Percentiles rank a stretch among this genome's conserved stretches.
phyloP scores from a whole-genome alignment of 2,113 vertebrate species.

The Catharus minimus region DNA sequence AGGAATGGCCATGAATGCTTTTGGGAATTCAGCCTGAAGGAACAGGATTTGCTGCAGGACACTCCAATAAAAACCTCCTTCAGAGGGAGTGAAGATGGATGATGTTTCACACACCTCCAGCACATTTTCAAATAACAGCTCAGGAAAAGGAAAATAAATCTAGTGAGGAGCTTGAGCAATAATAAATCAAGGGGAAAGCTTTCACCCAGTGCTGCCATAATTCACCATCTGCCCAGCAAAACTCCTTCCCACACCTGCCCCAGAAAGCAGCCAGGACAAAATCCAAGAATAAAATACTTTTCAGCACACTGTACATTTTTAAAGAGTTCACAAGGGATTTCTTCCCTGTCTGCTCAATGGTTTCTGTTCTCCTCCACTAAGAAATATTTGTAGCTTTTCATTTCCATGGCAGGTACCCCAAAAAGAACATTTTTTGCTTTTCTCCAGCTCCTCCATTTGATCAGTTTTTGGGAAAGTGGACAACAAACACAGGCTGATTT shows the following conservation, averaged over 20 bases:
- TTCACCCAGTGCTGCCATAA: not conserved
- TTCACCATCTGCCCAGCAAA: not conserved
- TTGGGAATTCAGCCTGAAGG: not conserved
- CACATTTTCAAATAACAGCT: not conserved
- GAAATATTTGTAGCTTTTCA: not conserved
- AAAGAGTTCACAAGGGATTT: not conserved
- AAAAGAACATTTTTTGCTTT: not conserved
- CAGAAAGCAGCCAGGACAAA: not conserved
- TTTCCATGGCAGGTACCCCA: not conserved
- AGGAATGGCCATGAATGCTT: not conserved
- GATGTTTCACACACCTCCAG: not conserved
- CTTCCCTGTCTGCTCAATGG: not conserved
- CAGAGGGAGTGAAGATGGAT: not conserved
- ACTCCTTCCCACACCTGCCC: not conserved
- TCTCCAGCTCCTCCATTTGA: not conserved
- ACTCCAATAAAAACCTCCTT: not conserved
- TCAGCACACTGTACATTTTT: not conserved
- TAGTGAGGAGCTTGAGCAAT: not conserved
- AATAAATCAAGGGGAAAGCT: not conserved
- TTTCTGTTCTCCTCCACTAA: not conserved
- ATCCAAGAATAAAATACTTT: not conserved
- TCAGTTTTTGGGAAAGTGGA: not conserved
- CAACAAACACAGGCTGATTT: not conserved
- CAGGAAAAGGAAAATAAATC: not conserved
- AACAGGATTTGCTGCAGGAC: not conserved